These are phyloP conservation scores for Carcharodon carcharias DNA, from an alignment of 2,797 vertebrate genomes.

Conservation along the genomic window DNA sequence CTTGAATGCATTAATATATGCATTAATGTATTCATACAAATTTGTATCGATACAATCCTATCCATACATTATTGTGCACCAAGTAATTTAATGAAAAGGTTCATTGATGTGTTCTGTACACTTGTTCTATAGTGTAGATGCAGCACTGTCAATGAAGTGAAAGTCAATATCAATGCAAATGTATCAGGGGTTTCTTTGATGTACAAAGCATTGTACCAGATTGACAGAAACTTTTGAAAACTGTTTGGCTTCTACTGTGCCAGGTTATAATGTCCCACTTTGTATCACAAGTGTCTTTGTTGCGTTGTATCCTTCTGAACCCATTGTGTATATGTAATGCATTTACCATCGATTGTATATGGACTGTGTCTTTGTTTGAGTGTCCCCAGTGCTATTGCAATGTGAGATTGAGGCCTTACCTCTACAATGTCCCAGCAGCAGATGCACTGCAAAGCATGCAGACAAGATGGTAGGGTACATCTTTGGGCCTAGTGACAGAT, in stretches of 20 bases:
- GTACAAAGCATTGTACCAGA: not conserved
- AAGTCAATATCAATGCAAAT: not conserved
- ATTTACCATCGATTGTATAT: not conserved
- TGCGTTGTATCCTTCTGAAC: no score
- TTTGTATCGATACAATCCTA: not conserved
- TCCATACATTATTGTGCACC: not conserved
- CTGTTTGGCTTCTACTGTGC: not conserved
- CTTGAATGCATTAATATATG: not conserved
- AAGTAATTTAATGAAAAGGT: not conserved
- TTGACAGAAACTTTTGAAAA: not conserved
- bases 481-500: not conserved
- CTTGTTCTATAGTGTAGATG: not conserved
- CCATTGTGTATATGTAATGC: not conserved
- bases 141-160: not conserved
- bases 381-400: not conserved
- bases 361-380: not conserved
- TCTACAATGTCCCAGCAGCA: conserved; percentile 15
- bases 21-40: not conserved
- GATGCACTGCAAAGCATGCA: not conserved
- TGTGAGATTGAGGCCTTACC: not conserved
- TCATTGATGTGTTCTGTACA: not conserved
- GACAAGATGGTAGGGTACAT: not conserved
- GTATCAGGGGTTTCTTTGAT: not conserved
- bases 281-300: not conserved
- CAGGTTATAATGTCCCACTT: not conserved